Evolutionary conservation across 2,888 invertebrate species (phyloP).

Genomic region (Barypeithes pellucidus): DNA sequence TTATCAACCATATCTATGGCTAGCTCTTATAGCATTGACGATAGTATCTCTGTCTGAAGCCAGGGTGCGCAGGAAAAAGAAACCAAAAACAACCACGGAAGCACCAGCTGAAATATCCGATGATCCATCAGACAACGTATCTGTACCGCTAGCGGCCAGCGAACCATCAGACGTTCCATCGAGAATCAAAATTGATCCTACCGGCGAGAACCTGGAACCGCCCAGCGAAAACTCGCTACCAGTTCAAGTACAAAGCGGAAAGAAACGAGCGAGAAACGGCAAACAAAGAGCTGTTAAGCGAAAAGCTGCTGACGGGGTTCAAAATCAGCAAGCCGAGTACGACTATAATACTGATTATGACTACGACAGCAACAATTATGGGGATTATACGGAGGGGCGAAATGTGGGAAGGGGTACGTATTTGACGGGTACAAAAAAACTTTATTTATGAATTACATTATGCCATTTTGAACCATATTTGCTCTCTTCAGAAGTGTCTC

Average conservation of each 20-base stretch:
- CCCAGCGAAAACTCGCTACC: not conserved
- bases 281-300: conserved; percentile 45
- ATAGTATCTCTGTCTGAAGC: conserved; percentile 61
- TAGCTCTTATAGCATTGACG: conserved; percentile 59
- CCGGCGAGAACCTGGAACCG: not conserved
- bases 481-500: no score
- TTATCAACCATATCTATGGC: conserved; percentile 55
- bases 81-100: conserved; percentile 25
- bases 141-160: not conserved
- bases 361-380: conserved; percentile 64
- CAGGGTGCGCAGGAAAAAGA: conserved; percentile 59
- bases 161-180: conserved; percentile 21
- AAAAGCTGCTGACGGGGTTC: conserved; percentile 51
- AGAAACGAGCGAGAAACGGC: conserved; percentile 52
- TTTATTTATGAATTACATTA: no score
- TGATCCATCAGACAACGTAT: conserved; percentile 9
- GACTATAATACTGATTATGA: conserved; percentile 49
- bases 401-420: not conserved
- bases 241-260: conserved; percentile 25
- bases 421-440: no score
- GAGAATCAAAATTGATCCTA: conserved; percentile 32
- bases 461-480: no score
- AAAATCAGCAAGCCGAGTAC: conserved; percentile 66
- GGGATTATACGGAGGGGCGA: conserved; percentile 42
- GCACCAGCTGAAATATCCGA: conserved; percentile 7